Percentiles rank a stretch among this genome's conserved stretches.
Evolutionary conservation across 1,140 invertebrate species (phyloP).

Genomic region (Sipha flava): DNA sequence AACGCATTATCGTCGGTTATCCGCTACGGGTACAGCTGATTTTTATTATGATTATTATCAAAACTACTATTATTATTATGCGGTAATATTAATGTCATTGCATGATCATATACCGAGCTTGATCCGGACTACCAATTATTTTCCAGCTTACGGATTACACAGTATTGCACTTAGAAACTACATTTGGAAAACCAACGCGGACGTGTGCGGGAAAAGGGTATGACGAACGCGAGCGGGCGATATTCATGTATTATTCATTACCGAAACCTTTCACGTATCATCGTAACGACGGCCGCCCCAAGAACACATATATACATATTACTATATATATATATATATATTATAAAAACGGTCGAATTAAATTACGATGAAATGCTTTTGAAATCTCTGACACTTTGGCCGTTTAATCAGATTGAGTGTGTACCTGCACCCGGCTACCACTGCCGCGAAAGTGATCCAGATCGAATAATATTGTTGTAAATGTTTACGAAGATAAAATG

Average conservation of each 20-base stretch:
- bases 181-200: neutral
- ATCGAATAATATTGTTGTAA: too few relatives aligned
- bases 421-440: too few relatives aligned
- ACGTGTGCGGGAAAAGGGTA: neutral
- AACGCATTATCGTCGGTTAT: too few relatives aligned
- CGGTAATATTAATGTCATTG: neutral
- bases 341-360: neutral
- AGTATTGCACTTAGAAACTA: constrained; percentile 18
- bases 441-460: too few relatives aligned
- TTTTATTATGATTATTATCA: too few relatives aligned
- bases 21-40: too few relatives aligned
- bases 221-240: too few relatives aligned
- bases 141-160: constrained; percentile 5
- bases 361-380: neutral
- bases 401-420: neutral
- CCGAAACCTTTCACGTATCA: neutral
- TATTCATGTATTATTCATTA: constrained; percentile 15
- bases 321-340: neutral
- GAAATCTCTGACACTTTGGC: neutral
- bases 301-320: neutral
- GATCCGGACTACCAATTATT: neutral
- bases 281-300: too few relatives aligned
- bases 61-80: too few relatives aligned
- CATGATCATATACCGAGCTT: neutral
- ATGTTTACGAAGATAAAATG: too few relatives aligned